Evolutionary conservation across 2,797 vertebrate species (phyloP).

Genomic region (Eospalax fontanierii): DNA sequence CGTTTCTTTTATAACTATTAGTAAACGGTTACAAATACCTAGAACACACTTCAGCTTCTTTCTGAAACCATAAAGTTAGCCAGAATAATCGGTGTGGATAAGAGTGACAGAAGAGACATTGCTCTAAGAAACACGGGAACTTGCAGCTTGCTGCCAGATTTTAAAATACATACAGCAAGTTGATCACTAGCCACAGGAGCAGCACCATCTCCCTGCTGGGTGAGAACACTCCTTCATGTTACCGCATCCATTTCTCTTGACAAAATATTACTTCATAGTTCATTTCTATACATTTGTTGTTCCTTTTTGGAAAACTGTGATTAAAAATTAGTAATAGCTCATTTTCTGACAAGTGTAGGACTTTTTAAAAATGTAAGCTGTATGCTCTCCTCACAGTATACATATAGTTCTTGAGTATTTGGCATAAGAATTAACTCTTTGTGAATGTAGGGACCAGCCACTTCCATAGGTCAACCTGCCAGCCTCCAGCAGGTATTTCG

Average conservation of each 20-base stretch:
- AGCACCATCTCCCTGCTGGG: background rate
- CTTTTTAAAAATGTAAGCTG: constrained; percentile 43
- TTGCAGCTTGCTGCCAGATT: background rate
- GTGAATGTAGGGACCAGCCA: background rate
- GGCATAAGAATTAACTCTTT: background rate
- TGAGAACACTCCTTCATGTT: background rate
- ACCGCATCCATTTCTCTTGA: constrained; percentile 24
- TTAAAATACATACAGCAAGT: background rate
- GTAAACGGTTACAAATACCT: constrained; percentile 33
- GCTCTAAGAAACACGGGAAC: background rate
- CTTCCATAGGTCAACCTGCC: background rate
- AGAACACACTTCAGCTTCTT: background rate
- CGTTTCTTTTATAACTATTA: background rate
- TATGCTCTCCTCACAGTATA: background rate
- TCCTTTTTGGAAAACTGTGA: constrained; percentile 46
- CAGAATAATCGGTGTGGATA: background rate
- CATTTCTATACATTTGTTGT: background rate
- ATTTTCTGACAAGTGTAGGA: constrained; percentile 49
- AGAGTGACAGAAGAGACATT: background rate
- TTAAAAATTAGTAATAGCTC: constrained; percentile 51
- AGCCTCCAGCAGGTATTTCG: background rate
- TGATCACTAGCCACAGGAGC: background rate
- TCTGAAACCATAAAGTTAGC: constrained; percentile 35
- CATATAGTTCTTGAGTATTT: background rate
- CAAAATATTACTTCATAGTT: constrained; percentile 26